Base-by-base conservation (phyloP, 1,140 invertebrate species). In the Anastrepha ludens region DNA sequence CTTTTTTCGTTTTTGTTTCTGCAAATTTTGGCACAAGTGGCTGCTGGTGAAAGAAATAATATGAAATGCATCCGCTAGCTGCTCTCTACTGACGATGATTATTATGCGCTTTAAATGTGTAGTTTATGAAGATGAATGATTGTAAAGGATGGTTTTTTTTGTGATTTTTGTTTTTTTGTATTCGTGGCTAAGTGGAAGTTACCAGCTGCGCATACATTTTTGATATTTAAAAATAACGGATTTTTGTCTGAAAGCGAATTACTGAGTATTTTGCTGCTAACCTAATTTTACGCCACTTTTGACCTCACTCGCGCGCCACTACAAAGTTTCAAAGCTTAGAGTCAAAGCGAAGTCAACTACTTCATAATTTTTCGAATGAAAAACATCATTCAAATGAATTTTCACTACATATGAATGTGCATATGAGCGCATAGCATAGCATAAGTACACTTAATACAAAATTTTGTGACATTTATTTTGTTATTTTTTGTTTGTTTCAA, bases 271-370 rank as follows among this genome's bases (percentile, higher is more conserved):
- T 41, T n/a, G 41, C 44, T 11, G 47, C n/a, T 81, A 81, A 81
- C 74, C 74, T 81, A 81, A 50, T 81, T 81, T 81, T 81, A n/a
- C 74, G 74, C 44, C 47, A 81, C 74, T 81, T 81, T 55, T 55
- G 74, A 55, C 15, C 44, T n/a, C 74, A 81, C 47, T 55, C 44
- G 20, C 6, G 74, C 47, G 13, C 39, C 2, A 81, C 74, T 13
- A 81, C 47, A 81, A 81, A 81, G 74, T 81, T 81, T 29, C 74
- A 81, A 81, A 81, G 74, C 74, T 81, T 20, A 81, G n/a, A n/a
- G 15, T 50, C 47, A 81, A 55, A 81, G 44, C 17, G 4, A 4
- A 74, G 70, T 74, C 29, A 55, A 50, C 47, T 20, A 81, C 74
- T 81, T 55, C 47, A 50, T 55, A 9, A 8, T 81, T 47, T 81